Conservation (phyloP, 2,797 vertebrate species). For the Scyliorhinus canicula region DNA sequence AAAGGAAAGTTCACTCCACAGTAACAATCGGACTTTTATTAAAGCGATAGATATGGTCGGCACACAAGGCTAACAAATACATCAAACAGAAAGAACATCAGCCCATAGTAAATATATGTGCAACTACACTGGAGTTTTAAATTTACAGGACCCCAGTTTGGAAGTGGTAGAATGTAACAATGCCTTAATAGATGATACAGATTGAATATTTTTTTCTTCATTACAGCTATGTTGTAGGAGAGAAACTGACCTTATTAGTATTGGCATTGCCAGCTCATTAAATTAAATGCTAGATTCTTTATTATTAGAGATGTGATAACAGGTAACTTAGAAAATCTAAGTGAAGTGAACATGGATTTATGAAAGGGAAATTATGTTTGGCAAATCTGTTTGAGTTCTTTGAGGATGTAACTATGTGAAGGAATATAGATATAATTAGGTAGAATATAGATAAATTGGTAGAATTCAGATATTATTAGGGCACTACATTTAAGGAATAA, state of each 20-base stretch:
- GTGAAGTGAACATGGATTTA: neutral
- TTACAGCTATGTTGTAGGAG: neutral
- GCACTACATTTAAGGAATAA: too few relatives aligned
- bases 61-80: neutral
- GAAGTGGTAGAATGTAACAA: neutral
- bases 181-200: neutral
- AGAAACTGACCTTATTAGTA: neutral
- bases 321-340: neutral
- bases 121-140: neutral
- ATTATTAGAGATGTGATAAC: neutral
- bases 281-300: neutral
- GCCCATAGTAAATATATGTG: neutral
- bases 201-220: too few relatives aligned
- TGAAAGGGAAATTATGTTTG: neutral
- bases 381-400: neutral
- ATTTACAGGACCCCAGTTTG: neutral
- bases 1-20: neutral
- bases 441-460: too few relatives aligned
- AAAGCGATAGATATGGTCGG: neutral
- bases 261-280: neutral
- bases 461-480: too few relatives aligned
- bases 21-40: neutral
- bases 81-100: neutral
- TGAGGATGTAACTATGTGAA: too few relatives aligned
- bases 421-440: too few relatives aligned